Percentiles rank a stretch among this genome's conserved stretches.
Evolutionary conservation across 2,113 vertebrate genomes (phyloP).

Genomic region (Myotis brandtii): DNA sequence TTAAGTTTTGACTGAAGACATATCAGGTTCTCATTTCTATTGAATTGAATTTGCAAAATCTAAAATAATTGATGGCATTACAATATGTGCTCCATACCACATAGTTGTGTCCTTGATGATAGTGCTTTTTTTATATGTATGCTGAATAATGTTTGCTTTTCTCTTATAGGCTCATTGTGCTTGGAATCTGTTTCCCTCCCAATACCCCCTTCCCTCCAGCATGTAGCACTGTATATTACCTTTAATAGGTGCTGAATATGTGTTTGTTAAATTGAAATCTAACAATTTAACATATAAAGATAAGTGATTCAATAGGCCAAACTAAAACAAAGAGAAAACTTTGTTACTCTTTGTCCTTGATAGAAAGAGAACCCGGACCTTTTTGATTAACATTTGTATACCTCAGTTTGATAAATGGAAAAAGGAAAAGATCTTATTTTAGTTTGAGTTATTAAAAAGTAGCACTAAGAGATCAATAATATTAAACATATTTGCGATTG

Average conservation of each 20-base stretch:
- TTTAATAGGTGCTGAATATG: background rate
- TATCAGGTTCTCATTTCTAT: background rate
- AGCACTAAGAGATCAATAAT: background rate
- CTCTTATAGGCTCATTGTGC: background rate
- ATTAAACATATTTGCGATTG: background rate
- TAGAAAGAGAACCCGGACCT: background rate
- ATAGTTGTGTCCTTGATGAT: background rate
- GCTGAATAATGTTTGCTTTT: background rate
- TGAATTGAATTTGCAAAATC: background rate
- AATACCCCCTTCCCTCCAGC: accelerated
- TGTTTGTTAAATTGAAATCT: constrained; percentile 33
- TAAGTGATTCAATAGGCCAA: background rate
- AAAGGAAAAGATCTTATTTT: background rate
- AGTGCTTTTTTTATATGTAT: background rate
- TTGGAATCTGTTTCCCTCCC: background rate
- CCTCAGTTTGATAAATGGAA: background rate
- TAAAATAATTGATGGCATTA: background rate
- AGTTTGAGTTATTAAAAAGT: background rate
- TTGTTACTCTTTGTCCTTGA: background rate
- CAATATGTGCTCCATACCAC: background rate
- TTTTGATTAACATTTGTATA: background rate
- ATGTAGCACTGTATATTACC: background rate
- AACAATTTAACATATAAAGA: background rate
- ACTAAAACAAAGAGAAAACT: background rate
- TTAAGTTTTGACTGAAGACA: background rate